Base-by-base conservation (phyloP, 2,888 invertebrate species). In the Conchocele bisecta region DNA sequence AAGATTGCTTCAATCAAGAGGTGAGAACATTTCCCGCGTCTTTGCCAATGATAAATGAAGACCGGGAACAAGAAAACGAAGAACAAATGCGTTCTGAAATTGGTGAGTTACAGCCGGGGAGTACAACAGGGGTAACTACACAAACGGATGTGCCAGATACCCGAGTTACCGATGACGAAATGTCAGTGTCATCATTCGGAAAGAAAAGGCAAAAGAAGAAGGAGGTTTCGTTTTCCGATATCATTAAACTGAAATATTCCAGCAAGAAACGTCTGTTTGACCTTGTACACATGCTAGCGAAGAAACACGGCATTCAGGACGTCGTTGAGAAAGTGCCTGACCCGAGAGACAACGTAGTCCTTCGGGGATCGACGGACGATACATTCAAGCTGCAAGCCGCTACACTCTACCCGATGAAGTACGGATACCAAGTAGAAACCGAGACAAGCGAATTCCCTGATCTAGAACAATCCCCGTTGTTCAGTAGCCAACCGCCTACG, bases 221-320 rank as follows among this genome's bases (percentile, higher is more conserved):
- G 24, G 75, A 75, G 9, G 80, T 85, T 5, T 85, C 85, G 0
- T 85, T 80, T 65, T 75, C 80, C 2, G 85, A 85, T 68, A 72
- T 85, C 24, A 81, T 85, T 17, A 85, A 83, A 56, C 63, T 83
- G 15, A 83, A 83, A 42, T 82, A 83, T 63, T 64, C 80, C 1
- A 78, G 79, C 42, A 82, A 83, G 3, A 81, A 83, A 44, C 79
- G 75, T 51, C 65, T 85, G 24, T 83, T 83, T 59, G 72, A 76
- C 51, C 71, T 85, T 15, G 85, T 85, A 6, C 75, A 85, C 48
- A 67, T 75, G 0, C 65, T 85, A n/a, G 83, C 85, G 3, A 73
- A 80, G 37, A 82, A 77, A 46, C 81, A 82, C 46, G 83, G 83
- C 11, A 77, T 83, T n/a, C 73, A 60, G 5, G 85, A 83, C 26